Percentiles rank a stretch among this genome's conserved stretches.
Evolutionary conservation across 2,888 invertebrate species (phyloP).

Genomic region (Drosophila helvetica): DNA sequence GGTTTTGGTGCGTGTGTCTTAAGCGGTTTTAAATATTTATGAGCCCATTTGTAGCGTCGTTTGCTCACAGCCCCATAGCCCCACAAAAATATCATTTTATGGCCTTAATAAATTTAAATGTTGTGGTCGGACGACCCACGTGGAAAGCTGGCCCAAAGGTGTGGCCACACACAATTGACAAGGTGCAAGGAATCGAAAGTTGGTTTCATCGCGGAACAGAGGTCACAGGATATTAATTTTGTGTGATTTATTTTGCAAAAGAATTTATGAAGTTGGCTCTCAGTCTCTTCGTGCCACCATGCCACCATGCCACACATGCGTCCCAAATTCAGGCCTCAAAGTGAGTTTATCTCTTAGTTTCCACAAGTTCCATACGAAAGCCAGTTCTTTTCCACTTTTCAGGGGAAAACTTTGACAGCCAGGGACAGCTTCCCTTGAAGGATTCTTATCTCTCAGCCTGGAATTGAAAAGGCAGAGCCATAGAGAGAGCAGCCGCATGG

Average conservation of each 20-base stretch:
- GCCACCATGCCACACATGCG: no score
- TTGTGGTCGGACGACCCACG: slow-evolving; percentile 23
- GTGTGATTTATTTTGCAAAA: not conserved
- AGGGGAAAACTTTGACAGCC: not conserved
- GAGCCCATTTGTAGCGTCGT: slow-evolving; percentile 64
- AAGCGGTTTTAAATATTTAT: slow-evolving; percentile 76
- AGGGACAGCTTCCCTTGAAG: not conserved
- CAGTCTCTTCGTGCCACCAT: no score
- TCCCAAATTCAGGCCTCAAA: no score
- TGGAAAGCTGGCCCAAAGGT: slow-evolving; percentile 8
- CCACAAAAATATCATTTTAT: slow-evolving; percentile 75
- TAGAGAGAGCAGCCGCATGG: slow-evolving; percentile 1
- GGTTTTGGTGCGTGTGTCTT: slow-evolving; percentile 52
- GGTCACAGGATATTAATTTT: slow-evolving; percentile 1
- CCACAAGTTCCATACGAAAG: not conserved
- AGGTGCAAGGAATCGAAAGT: slow-evolving; percentile 15
- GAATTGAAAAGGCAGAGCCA: slow-evolving; percentile 20
- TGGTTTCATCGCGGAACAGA: not conserved
- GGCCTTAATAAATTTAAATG: slow-evolving; percentile 73
- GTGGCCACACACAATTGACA: slow-evolving; percentile 8
- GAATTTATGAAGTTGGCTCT: not conserved
- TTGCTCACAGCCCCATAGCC: slow-evolving; percentile 10
- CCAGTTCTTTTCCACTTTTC: not conserved
- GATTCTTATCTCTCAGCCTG: not conserved
- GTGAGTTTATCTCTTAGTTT: no score